A percentile compares a stretch with the other conserved stretches of the same genome.
Conservation (phyloP, 2,113 vertebrate genomes). For the Notarius quadriscutis region DNA sequence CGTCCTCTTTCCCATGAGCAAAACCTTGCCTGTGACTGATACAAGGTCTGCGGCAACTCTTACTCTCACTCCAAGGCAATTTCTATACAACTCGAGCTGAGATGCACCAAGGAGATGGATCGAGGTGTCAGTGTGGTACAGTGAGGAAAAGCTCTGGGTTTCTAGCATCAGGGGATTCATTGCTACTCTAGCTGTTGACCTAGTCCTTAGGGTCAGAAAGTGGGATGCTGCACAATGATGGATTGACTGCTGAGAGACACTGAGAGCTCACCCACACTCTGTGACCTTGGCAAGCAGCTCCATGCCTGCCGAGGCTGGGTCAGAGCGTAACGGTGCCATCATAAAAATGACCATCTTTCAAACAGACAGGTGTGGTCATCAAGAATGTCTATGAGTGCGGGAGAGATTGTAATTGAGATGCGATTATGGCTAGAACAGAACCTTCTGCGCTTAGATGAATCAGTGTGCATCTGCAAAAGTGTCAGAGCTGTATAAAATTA, state of each 20-base stretch:
- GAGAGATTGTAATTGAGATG: constrained; percentile 43
- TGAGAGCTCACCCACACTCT: constrained; percentile 1
- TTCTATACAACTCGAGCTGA: neutral
- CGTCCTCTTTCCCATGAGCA: constrained; percentile 2
- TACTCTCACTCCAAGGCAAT: neutral
- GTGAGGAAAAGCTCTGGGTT: constrained; percentile 20
- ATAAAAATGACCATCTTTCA: constrained; percentile 38
- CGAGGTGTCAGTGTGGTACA: constrained; percentile 31
- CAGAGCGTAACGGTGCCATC: constrained; percentile 24
- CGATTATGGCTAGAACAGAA: constrained; percentile 39
- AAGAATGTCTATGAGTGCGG: constrained; percentile 12
- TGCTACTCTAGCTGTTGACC: constrained; percentile 34
- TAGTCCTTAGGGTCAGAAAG: constrained; percentile 39
- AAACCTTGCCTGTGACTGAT: neutral
- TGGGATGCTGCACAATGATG: constrained; percentile 28
- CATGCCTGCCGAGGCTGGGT: constrained; percentile 19
- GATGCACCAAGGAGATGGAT: constrained; percentile 20
- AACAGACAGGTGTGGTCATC: constrained; percentile 40
- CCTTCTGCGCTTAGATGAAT: constrained; percentile 26
- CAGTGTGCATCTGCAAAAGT: constrained; percentile 1
- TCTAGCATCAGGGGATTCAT: constrained; percentile 34
- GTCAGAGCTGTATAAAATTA: constrained; percentile 27
- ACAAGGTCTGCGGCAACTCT: neutral
- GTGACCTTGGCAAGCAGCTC: constrained; percentile 39
- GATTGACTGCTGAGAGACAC: constrained; percentile 30